These are phyloP conservation scores for Drosophila orosa DNA, from an alignment of 1,140 invertebrate species.

Conservation along the genomic window DNA sequence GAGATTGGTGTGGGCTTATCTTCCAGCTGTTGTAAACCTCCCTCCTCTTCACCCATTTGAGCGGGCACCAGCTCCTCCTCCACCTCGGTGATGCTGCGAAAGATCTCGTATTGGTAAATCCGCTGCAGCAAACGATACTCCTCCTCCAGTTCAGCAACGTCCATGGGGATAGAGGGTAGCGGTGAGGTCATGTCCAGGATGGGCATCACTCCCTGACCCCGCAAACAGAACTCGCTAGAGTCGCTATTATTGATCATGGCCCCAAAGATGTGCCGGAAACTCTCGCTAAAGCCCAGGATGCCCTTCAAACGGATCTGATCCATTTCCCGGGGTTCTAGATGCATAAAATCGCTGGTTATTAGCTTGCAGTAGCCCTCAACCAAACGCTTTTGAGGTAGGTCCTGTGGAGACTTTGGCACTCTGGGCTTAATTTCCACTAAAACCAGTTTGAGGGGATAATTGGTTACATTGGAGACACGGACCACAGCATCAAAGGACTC, in stretches of 20 bases:
- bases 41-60: conserved; percentile 29
- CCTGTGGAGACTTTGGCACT: background rate
- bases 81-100: conserved; percentile 65
- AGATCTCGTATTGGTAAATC: conserved; percentile 75
- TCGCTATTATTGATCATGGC: conserved; percentile 62
- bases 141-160: conserved; percentile 38
- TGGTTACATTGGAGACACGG: conserved; percentile 57
- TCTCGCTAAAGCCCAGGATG: conserved; percentile 66
- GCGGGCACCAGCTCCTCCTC: conserved; percentile 30
- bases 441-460: conserved; percentile 47
- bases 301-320: conserved; percentile 51
- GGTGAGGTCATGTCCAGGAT: conserved; percentile 49
- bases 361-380: conserved; percentile 59
- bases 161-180: conserved; percentile 7
- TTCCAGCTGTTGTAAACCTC: conserved; percentile 4
- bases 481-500: conserved; percentile 47
- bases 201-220: conserved; percentile 73
- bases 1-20: background rate
- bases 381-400: conserved; percentile 11
- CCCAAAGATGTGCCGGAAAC: conserved; percentile 48
- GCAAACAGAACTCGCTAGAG: conserved; percentile 43
- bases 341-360: conserved; percentile 28
- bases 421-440: conserved; percentile 17
- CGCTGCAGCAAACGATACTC: conserved; percentile 63
- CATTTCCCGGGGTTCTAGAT: conserved; percentile 23